Conservation (phyloP, 2,888 invertebrate species). For the Mechanitis messenoides region DNA sequence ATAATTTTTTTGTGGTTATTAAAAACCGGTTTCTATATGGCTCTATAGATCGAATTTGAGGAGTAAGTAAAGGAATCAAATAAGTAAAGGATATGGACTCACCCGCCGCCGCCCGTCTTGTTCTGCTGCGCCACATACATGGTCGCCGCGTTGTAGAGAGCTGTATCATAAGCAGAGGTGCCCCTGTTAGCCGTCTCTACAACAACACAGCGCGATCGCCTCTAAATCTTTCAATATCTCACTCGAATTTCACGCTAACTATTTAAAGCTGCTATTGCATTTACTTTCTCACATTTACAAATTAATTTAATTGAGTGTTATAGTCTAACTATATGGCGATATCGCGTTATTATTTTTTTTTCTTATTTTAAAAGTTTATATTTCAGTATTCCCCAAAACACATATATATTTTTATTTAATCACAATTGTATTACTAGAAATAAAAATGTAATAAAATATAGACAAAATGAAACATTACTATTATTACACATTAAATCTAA, state of each 20-base stretch:
- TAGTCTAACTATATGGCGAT: conserved; percentile 2
- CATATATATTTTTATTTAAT: not conserved
- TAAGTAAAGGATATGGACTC: conserved; percentile 29
- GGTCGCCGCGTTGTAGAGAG: conserved; percentile 95
- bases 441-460: not conserved
- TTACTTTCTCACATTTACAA: conserved; percentile 11
- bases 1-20: too few relatives aligned
- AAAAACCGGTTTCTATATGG: too few relatives aligned
- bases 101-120: conserved; percentile 71
- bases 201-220: conserved; percentile 36
- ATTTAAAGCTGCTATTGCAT: conserved; percentile 11
- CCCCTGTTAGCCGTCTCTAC: conserved; percentile 78
- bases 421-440: not conserved
- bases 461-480: too few relatives aligned
- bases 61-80: too few relatives aligned
- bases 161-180: conserved; percentile 94
- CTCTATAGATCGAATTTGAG: too few relatives aligned
- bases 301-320: not conserved
- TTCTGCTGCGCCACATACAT: conserved; percentile 94
- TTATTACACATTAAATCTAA: too few relatives aligned
- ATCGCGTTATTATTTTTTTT: not conserved
- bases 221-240: conserved; percentile 20
- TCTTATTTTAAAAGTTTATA: not conserved
- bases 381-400: not conserved
- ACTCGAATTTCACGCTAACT: conserved; percentile 15